Evolutionary conservation across 1,140 invertebrate species (phyloP).

Genomic region (Pygmarrhopalites habei): DNA sequence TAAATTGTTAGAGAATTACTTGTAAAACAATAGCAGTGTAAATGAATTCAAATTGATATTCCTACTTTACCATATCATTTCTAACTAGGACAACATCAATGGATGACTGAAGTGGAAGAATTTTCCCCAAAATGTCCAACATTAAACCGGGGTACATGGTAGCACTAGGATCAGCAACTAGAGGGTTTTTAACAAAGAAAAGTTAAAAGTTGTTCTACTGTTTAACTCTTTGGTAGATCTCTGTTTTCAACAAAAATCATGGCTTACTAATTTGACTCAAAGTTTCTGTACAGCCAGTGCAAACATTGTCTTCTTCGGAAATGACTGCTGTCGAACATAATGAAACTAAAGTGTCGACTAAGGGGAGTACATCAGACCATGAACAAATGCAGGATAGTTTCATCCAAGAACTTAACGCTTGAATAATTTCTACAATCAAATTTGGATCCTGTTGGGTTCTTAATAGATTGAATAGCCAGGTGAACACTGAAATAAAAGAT

Average conservation of each 20-base stretch:
- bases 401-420: conserved; percentile 36
- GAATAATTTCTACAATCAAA: conserved; percentile 26
- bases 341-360: conserved; percentile 25
- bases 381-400: conserved; percentile 34
- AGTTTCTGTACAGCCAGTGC: conserved; percentile 29
- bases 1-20: neutral
- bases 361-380: conserved; percentile 23
- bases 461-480: conserved; percentile 34
- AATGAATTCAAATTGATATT: conserved; percentile 10
- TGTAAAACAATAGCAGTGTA: neutral
- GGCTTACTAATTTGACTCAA: conserved; percentile 33
- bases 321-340: conserved; percentile 15
- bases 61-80: conserved; percentile 25
- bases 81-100: conserved; percentile 25
- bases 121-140: conserved; percentile 30
- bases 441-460: conserved; percentile 25
- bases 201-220: too few relatives aligned
- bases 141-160: conserved; percentile 30
- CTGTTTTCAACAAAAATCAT: too few relatives aligned
- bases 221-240: too few relatives aligned
- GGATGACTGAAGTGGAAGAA: conserved; percentile 29
- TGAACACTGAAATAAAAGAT: conserved; percentile 29
- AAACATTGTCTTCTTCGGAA: conserved; percentile 28
- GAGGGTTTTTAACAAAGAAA: too few relatives aligned
- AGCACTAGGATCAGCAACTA: conserved; percentile 32